Evolutionary conservation across 2,113 vertebrate species (phyloP), one percentile per base, ranked within the genome.

Genomic region (Xiphorhynchus elegans): DNA sequence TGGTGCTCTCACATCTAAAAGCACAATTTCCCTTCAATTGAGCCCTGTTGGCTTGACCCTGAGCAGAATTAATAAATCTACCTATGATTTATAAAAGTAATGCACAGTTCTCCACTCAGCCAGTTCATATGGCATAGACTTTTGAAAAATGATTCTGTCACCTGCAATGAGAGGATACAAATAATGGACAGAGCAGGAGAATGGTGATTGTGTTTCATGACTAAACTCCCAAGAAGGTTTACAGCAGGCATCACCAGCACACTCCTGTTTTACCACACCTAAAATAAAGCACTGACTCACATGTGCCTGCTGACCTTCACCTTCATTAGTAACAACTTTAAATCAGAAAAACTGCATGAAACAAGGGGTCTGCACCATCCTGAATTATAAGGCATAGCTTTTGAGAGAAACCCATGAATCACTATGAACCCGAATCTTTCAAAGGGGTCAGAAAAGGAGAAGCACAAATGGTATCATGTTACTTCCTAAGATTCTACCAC

Each of bases 11-110:
- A 11, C 2, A 6, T 62, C 20, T 37, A 69, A 82, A 95, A 95
- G 37, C 75, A 83, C 85, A 75, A 75, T 93, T 94, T 93, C 55
- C 56, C 40, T 87, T 95, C 17, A 78, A 15, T 46, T 89, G 63
- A 93, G 35, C 29, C 60, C 80, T 74, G 60, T 46, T 86, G 76
- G 24, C 60, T 26, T 79, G 53, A 64, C 80, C 59, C 53, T 90
- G 66, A 97, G 59, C 40, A 94, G 82, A 91, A 91, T 63, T 84
- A 70, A 96, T 95, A 93, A 95, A 96, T 90, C n/a, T n/a, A 86
- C 23, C n/a, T 62, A 44, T 78, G 92, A 97, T 94, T 97, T 97
- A 95, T 90, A 96, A 42, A 93, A 78, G 56, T 76, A 37, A 76
- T 95, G 80, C 63, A 80, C 33, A 46, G 47, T 58, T 82, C 49